A percentile compares a stretch with the other conserved stretches of the same genome.
These are phyloP conservation scores for Chelon labrosus DNA, from an alignment of 2,797 vertebrate species.

Conservation along the genomic window DNA sequence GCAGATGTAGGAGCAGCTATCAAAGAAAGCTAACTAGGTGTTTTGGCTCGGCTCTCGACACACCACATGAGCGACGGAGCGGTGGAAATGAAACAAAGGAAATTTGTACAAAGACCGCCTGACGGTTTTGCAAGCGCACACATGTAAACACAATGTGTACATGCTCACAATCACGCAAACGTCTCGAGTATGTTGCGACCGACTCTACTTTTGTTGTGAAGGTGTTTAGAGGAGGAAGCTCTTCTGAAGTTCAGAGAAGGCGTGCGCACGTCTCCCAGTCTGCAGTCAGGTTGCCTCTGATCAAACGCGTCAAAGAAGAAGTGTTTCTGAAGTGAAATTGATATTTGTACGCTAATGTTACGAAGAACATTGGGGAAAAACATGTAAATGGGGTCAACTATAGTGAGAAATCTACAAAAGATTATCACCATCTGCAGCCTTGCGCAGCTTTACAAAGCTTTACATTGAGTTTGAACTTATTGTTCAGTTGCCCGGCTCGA, in stretches of 20 bases:
- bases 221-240: slow-evolving; percentile 23
- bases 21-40: slow-evolving; percentile 63
- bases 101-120: slow-evolving; percentile 30
- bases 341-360: not conserved
- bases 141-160: slow-evolving; percentile 6
- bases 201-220: slow-evolving; percentile 5
- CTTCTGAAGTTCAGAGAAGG: slow-evolving; percentile 30
- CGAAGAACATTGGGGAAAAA: not conserved
- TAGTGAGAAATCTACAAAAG: not conserved
- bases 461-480: slow-evolving; percentile 9
- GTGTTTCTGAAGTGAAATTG: not conserved
- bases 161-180: slow-evolving; percentile 14
- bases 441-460: not conserved
- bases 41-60: slow-evolving; percentile 61
- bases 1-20: slow-evolving; percentile 65
- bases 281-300: not conserved
- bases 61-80: slow-evolving; percentile 16
- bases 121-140: slow-evolving; percentile 23
- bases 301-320: not conserved
- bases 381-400: not conserved
- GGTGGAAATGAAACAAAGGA: slow-evolving; percentile 57
- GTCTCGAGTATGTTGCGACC: not conserved
- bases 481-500: not conserved
- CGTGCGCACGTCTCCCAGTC: not conserved
- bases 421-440: not conserved